phyloP scores from a whole-genome alignment of 2,888 invertebrate species.

The Tetropium fuscum region DNA sequence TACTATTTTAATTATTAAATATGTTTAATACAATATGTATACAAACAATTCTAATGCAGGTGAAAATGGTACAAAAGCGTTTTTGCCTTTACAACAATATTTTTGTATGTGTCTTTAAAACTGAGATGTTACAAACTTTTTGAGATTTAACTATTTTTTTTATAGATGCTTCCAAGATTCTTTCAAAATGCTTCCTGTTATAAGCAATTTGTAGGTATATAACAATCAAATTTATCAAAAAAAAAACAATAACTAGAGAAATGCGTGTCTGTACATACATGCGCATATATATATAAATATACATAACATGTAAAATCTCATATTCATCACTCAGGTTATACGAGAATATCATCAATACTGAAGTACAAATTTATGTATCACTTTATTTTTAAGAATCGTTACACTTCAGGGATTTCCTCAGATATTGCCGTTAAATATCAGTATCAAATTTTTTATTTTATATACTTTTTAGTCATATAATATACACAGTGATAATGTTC shows the following conservation, averaged over 20 bases:
- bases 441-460: constrained; percentile 43
- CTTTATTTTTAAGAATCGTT: constrained; percentile 38
- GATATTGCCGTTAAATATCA: constrained; percentile 43
- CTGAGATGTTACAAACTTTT: constrained; percentile 49
- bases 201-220: constrained; percentile 42
- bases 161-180: constrained; percentile 58
- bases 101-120: constrained; percentile 64
- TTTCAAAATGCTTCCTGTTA: constrained; percentile 58
- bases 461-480: constrained; percentile 43
- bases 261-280: constrained; percentile 43
- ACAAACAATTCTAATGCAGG: constrained; percentile 59
- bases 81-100: constrained; percentile 65
- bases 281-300: too few species aligned
- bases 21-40: constrained; percentile 49
- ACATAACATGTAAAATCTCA: constrained; percentile 33
- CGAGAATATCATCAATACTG: constrained; percentile 51
- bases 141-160: constrained; percentile 49
- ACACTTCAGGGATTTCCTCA: constrained; percentile 48
- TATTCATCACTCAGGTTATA: constrained; percentile 49
- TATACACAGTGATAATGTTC: constrained; percentile 51
- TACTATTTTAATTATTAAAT: constrained; percentile 42
- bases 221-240: constrained; percentile 40
- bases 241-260: constrained; percentile 37
- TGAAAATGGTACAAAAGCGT: constrained; percentile 65
- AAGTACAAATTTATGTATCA: constrained; percentile 57